Evolutionary conservation across 1,140 invertebrate genomes (phyloP).

Genomic region (Ostrea denselamellosa): DNA sequence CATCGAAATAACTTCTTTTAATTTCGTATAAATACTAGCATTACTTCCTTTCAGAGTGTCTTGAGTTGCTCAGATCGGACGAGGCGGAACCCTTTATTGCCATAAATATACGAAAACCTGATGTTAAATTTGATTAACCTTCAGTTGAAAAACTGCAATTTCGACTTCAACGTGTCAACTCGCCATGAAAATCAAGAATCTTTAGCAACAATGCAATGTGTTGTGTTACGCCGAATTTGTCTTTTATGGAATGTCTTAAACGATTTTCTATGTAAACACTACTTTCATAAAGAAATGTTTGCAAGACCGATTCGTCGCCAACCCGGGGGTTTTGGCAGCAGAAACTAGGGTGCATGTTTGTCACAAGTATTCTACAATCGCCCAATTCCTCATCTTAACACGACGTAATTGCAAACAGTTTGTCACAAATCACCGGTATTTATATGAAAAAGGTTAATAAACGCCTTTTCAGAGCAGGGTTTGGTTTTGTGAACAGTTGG

Average conservation of each 20-base stretch:
- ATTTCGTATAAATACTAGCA: not conserved
- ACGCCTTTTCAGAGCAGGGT: not conserved
- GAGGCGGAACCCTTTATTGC: not conserved
- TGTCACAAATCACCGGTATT: not conserved
- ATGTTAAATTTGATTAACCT: not conserved
- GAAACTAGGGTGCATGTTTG: not conserved
- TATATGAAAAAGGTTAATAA: not conserved
- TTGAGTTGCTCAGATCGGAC: slow-evolving; percentile 10
- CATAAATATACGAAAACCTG: not conserved
- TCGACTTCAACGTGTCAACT: slow-evolving; percentile 30
- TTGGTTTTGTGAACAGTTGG: not conserved
- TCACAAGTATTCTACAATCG: not conserved
- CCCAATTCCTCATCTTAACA: not conserved
- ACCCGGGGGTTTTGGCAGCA: not conserved
- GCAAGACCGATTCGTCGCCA: not conserved
- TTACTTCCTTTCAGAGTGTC: slow-evolving; percentile 1
- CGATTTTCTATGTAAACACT: slow-evolving; percentile 25
- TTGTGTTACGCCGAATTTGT: not conserved
- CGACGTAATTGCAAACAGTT: slow-evolving; percentile 15
- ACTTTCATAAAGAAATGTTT: slow-evolving; percentile 16
- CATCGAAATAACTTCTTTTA: not conserved
- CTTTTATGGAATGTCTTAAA: slow-evolving; percentile 29
- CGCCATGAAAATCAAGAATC: slow-evolving; percentile 29
- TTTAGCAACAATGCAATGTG: slow-evolving; percentile 27
- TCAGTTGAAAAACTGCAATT: not conserved